Conservation (phyloP, 37 sponge, comb jelly and placozoan genomes). For the Agelas oroides region DNA sequence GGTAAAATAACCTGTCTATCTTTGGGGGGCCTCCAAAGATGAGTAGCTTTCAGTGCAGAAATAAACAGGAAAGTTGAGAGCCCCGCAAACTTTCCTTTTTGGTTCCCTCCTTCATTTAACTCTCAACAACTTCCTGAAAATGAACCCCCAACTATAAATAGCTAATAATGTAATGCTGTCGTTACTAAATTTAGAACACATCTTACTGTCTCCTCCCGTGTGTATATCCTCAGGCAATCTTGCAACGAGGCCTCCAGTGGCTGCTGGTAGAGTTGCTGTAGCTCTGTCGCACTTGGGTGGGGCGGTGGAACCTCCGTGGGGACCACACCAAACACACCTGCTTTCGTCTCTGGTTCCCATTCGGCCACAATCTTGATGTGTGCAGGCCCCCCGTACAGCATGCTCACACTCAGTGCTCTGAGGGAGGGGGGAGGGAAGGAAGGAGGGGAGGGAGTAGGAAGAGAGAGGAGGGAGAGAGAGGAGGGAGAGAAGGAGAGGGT, state of each 20-base stretch:
- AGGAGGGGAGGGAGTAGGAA: neutral
- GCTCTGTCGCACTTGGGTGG: conserved; percentile 66
- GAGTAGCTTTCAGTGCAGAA: no score
- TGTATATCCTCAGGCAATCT: conserved; percentile 86
- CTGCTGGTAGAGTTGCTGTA: conserved; percentile 37
- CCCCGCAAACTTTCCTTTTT: no score
- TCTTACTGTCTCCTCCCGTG: conserved; percentile 79
- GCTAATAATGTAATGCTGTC: no score
- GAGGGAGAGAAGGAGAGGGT: no score
- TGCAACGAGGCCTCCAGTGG: conserved; percentile 59
- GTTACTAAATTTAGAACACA: neutral
- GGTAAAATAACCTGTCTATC: neutral
- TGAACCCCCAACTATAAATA: no score
- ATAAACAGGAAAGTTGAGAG: no score
- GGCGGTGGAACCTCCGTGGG: conserved; percentile 35
- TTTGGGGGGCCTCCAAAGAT: neutral
- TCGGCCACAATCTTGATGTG: conserved; percentile 89
- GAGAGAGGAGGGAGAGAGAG: no score
- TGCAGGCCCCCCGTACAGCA: conserved; percentile 56
- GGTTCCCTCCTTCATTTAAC: no score
- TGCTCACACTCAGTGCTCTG: conserved; percentile 61
- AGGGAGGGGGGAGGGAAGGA: neutral
- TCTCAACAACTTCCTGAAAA: no score
- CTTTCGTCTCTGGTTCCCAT: conserved; percentile 79
- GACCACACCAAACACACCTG: conserved; percentile 64